Percentiles rank a stretch among this genome's conserved stretches.
These are phyloP conservation scores for Acromyrmex echinatior DNA, from an alignment of 1,140 invertebrate genomes.

Conservation along the genomic window DNA sequence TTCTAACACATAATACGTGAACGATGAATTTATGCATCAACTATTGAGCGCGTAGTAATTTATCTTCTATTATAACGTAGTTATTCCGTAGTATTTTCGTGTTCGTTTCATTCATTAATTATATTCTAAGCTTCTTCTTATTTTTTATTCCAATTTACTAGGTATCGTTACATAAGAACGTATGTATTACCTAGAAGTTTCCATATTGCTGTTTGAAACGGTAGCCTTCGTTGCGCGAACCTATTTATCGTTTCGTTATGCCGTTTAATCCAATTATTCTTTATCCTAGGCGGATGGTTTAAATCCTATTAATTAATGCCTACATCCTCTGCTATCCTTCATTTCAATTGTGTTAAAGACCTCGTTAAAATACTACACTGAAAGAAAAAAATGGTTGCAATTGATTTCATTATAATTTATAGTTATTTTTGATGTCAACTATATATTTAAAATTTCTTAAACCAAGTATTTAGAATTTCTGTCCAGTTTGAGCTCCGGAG, in stretches of 20 bases:
- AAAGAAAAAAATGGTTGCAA: no score
- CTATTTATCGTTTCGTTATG: constrained; percentile 11
- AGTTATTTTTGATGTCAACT: no score
- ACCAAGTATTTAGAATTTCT: no score
- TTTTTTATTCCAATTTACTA: not conserved
- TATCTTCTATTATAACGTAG: constrained; percentile 33
- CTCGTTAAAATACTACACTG: not conserved
- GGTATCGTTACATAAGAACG: not conserved
- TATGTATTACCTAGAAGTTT: not conserved
- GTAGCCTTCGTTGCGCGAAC: not conserved
- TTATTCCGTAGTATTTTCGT: not conserved
- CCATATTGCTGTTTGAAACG: not conserved
- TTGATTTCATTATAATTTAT: no score
- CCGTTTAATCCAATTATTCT: constrained; percentile 34
- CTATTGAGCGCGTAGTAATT: constrained; percentile 4
- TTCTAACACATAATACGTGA: not conserved
- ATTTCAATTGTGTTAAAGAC: constrained; percentile 8
- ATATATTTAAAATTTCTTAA: no score
- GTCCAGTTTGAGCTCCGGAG: no score
- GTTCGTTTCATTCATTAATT: constrained; percentile 18
- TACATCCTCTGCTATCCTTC: not conserved
- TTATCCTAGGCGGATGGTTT: constrained; percentile 16
- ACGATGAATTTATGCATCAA: constrained; percentile 34
- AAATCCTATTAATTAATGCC: constrained; percentile 27
- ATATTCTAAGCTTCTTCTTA: not conserved